Base-by-base conservation (phyloP, 2,888 invertebrate species). In the Callyntrura sp. region DNA sequence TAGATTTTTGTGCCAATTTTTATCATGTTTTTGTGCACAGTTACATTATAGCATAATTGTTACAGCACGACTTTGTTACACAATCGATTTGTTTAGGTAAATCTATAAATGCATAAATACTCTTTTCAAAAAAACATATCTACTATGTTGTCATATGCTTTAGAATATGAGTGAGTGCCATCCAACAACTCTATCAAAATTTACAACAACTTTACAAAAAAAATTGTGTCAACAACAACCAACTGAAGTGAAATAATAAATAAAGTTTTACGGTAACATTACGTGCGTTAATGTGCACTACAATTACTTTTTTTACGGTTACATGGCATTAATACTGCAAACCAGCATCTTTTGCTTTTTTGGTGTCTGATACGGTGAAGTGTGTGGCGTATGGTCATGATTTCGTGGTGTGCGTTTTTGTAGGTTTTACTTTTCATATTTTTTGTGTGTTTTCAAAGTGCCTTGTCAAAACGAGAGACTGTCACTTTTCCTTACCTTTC, bases 401-500 rank as follows among this genome's bases (percentile, higher is more conserved):
- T 35, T 35, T 35, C 6, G n/a, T 23, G 76, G 76, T 76, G 45
- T 23, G 48, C 11, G 23, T 55, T 25, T 78, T 55, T 78, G 25
- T 78, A 25, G 9, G 2, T 5, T 17, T 45, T 45, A 12, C 35
- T 35, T 35, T 51, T 14, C n/a, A n/a, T n/a, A 51, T 51, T 51
- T 51, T 20, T 60, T 60, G n/a, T 35, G 9, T 5, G 1, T 73
- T 43, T 73, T 73, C 5, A 43, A 17, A 23, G 35, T 17, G 35
- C n/a, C n/a, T 12, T 70, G n/a, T n/a, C 2, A 68, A 68, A 28
- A 62, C 5, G 2, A 14, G 12, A n/a, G n/a, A 4, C 23, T 2
- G 62, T 8, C 28, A 9, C 23, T 60, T 17, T 6, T 6, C 0
- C 90, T 90, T 85, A 90, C 90, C 85, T 79, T 90, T 90, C 20